These are phyloP conservation scores for Chelmon rostratus DNA, from an alignment of 2,797 vertebrate species.

Conservation along the genomic window DNA sequence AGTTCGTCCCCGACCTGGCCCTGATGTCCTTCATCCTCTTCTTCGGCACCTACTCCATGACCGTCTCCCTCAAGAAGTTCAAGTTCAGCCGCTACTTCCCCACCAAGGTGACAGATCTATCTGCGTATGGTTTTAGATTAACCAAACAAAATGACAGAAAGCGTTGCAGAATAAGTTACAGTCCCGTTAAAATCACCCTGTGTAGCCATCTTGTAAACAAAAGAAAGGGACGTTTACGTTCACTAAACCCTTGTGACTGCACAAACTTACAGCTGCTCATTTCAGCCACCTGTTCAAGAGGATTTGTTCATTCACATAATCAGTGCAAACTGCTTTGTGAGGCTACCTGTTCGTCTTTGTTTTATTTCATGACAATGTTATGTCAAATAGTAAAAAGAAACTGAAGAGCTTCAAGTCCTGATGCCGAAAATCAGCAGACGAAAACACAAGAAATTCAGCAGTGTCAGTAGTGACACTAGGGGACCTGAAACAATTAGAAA, in stretches of 20 bases:
- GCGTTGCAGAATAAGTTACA: not conserved
- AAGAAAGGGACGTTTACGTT: not conserved
- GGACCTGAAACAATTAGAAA: not conserved
- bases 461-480: not conserved
- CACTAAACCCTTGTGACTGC: not conserved
- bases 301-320: not conserved
- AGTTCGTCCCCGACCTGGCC: conserved; percentile 93
- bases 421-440: not conserved
- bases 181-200: not conserved
- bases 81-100: conserved; percentile 98
- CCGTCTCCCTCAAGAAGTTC: conserved; percentile 95
- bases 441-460: not conserved
- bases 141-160: not conserved
- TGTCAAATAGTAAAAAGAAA: not conserved
- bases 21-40: conserved; percentile 99
- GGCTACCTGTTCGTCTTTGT: not conserved
- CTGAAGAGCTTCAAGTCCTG: not conserved
- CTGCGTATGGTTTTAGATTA: not conserved
- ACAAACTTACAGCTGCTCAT: not conserved
- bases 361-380: not conserved
- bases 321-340: not conserved
- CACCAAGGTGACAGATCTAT: conserved; percentile 89
- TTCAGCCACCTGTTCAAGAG: not conserved
- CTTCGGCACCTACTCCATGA: conserved; percentile 98
- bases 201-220: not conserved